Evolutionary conservation across 2,888 invertebrate species (phyloP), one percentile per base, ranked within the genome.

Genomic region (Oxyteleia sp.): DNA sequence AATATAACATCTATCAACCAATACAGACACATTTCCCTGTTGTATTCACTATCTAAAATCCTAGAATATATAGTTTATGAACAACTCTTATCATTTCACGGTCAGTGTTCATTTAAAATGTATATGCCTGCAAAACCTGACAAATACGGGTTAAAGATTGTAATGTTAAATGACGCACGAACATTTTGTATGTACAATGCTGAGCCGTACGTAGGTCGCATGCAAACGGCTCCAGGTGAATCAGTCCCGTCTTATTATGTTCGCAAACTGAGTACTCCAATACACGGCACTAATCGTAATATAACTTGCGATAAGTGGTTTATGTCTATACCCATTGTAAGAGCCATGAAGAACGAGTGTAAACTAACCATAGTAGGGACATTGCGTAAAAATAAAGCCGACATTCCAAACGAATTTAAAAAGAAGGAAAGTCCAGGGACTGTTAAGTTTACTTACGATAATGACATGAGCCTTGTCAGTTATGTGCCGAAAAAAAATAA

Each of bases 381-480:
- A n/a, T 3, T 87, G 0, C 57, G 82, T 8, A 85, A 87, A 76
- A 86, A 88, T 43, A 84, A 85, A 45, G 26, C 51, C 18, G 84
- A 87, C 63, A 85, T 86, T 51, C 86, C 86, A 4, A 8, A 2
- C 1, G 18, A 29, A 26, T 75, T 86, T 32, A 35, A 15, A 18
- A 16, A 18, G 4, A 4, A 2, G 1, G 16, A 4, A 18, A 23
- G 38, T 7, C 5, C 18, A n/a, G 2, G 18, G 18, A 4, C 38
- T 11, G 4, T 4, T 2, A 16, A 20, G 7, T 59, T 59, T 23
- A 11, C 41, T 15, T 59, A 15, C 20, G 13, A 13, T 15, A 4
- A 20, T 16, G 13, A 18, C 2, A 13, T 29, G 29, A 90, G 90
- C 0, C 80, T 92, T 2, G 41, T 90, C 0, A 91, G 90, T 84